Evolutionary conservation across 2,888 invertebrate species (phyloP).

Genomic region (Petrolisthes manimaculis): DNA sequence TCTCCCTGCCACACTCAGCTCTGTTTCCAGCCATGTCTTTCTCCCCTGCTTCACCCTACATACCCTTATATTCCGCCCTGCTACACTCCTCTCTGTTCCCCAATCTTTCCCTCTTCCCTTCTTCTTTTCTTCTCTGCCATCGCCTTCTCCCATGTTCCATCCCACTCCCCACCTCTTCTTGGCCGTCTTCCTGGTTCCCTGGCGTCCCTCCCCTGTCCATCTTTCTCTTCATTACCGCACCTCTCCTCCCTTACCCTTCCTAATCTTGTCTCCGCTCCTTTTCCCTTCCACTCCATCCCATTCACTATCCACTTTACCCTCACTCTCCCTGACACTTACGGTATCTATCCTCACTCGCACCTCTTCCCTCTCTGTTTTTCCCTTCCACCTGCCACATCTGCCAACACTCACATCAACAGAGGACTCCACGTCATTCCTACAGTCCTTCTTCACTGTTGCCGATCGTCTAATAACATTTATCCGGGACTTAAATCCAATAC

Average conservation of each 20-base stretch:
- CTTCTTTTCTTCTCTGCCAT: background rate
- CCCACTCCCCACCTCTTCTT: background rate
- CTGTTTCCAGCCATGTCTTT: background rate
- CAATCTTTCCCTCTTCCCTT: background rate
- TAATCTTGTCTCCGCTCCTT: background rate
- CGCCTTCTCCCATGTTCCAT: background rate
- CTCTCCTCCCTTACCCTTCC: background rate
- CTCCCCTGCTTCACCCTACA: background rate
- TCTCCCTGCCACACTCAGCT: background rate
- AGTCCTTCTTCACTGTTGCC: background rate
- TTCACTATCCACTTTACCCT: too few relatives aligned
- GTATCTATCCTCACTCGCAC: background rate
- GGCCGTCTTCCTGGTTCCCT: background rate
- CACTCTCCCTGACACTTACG: background rate
- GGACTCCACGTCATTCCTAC: background rate
- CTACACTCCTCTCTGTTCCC: background rate
- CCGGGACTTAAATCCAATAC: background rate
- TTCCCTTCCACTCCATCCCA: background rate
- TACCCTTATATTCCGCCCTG: background rate
- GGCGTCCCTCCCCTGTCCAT: background rate
- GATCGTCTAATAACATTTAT: background rate
- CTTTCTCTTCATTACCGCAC: background rate
- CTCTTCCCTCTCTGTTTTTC: background rate
- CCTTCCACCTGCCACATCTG: background rate
- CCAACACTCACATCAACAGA: background rate